phyloP scores from a whole-genome alignment of 2,113 vertebrate genomes.

The Macroglossus sobrinus region DNA sequence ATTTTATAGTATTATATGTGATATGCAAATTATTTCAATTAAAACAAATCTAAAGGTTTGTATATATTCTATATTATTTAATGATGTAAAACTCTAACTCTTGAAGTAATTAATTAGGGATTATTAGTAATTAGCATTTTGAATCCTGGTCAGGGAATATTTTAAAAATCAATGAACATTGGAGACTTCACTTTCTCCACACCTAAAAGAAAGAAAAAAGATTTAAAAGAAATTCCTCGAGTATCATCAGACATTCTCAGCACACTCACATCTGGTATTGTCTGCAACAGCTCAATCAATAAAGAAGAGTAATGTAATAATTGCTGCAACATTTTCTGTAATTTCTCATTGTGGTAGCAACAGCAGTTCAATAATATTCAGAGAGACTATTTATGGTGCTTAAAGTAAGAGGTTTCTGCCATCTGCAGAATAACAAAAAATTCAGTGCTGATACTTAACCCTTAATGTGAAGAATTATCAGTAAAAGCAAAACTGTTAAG shows the following conservation, averaged over 20 bases:
- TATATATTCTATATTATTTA: slow-evolving; percentile 1
- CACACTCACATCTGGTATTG: neutral
- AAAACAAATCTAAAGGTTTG: slow-evolving; percentile 45
- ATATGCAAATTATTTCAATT: slow-evolving; percentile 35
- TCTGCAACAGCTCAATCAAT: slow-evolving; percentile 63
- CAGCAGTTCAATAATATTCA: slow-evolving; percentile 72
- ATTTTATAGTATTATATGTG: slow-evolving; percentile 22
- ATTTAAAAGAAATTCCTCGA: slow-evolving; percentile 46
- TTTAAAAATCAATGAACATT: slow-evolving; percentile 59
- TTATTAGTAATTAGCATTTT: slow-evolving; percentile 56
- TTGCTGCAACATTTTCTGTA: slow-evolving; percentile 51
- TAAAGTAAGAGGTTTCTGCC: slow-evolving; percentile 57
- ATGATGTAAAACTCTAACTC: slow-evolving; percentile 3
- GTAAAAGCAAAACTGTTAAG: neutral
- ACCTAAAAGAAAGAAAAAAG: slow-evolving; percentile 28
- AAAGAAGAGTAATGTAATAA: slow-evolving; percentile 70
- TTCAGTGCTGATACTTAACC: slow-evolving; percentile 46
- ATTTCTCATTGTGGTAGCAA: slow-evolving; percentile 64
- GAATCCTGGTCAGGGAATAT: slow-evolving; percentile 44
- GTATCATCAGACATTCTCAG: slow-evolving; percentile 41
- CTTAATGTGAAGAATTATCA: neutral
- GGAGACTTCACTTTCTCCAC: neutral
- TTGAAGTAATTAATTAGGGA: slow-evolving; percentile 59
- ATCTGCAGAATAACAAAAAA: slow-evolving; percentile 50
- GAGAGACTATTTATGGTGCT: slow-evolving; percentile 64